These are phyloP conservation scores for Athrips mouffetella DNA, from an alignment of 2,888 invertebrate species.

Conservation along the genomic window DNA sequence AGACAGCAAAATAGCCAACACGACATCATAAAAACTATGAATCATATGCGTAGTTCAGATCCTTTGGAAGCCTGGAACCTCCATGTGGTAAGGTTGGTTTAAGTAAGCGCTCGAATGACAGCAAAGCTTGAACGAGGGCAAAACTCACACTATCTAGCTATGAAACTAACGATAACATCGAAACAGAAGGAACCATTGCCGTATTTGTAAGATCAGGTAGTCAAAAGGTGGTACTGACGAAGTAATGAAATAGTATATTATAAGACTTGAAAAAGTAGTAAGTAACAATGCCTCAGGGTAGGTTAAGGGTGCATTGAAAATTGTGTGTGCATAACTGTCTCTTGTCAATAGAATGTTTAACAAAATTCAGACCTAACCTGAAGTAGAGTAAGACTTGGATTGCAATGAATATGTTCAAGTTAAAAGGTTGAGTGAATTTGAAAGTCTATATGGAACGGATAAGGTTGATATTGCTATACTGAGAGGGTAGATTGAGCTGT, in stretches of 20 bases:
- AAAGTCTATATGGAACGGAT: neutral
- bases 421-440: neutral
- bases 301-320: constrained; percentile 73
- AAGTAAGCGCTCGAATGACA: constrained; percentile 54
- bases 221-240: constrained; percentile 8
- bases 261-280: constrained; percentile 23
- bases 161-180: neutral
- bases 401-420: neutral
- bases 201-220: neutral
- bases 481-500: neutral
- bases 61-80: constrained; percentile 27
- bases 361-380: constrained; percentile 21
- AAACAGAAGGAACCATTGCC: constrained; percentile 22
- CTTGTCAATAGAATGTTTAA: constrained; percentile 28
- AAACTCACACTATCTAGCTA: constrained; percentile 30
- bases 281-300: constrained; percentile 49
- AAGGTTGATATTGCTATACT: constrained; percentile 28
- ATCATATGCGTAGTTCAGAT: constrained; percentile 24
- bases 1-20: constrained; percentile 3
- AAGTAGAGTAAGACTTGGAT: neutral
- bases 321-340: constrained; percentile 48
- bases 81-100: constrained; percentile 40
- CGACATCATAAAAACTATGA: constrained; percentile 23
- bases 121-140: constrained; percentile 58
- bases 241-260: constrained; percentile 37